Evolutionary conservation across 2,113 vertebrate genomes (phyloP), one percentile per base, ranked within the genome.

Genomic region (Sprattus sprattus): DNA sequence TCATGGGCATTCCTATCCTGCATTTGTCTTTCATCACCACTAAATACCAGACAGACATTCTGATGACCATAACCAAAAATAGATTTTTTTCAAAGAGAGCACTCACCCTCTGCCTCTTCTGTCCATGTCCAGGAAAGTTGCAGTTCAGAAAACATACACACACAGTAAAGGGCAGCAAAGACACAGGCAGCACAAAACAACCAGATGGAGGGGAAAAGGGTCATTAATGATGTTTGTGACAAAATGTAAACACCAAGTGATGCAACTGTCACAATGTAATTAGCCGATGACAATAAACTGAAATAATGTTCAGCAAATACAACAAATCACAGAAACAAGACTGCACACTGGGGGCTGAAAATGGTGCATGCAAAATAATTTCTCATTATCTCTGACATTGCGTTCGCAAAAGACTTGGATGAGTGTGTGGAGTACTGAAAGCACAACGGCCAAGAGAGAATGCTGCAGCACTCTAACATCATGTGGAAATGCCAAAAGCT

Each of bases 31-130:
- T 39, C 39, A 49, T 49, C 13, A 49, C 47, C 47, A 49, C 47
- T 11, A 49, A 11, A 49, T 49, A 11, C 47, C 11, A 9, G 1
- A 2, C 47, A 9, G 47, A 49, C 9, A 49, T 49, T 49, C 47
- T 1, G 10, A 49, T 49, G 8, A 4, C 54, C 20, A 18, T 60
- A 22, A 60, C 54, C 39, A 60, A 6, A 57, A 20, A 60, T 6
- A 6, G 4, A 22, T 60, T 60, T 60, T 60, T 60, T 22, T 6
- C 47, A 45, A 16, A 80, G 57, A 81, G n/a, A 57, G 64, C 57
- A 91, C 96, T 95, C 91, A 98, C 97, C 97, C 96, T 98, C 97
- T 82, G 96, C 96, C 91, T 97, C 96, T 91, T 98, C 97, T 97
- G 96, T 94, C 96, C 89, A 89, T 90, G 85, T 84, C 83, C 87